Percentiles rank a stretch among this genome's conserved stretches.
Conservation (phyloP, 2,113 vertebrate species). For the Clinocottus analis region DNA sequence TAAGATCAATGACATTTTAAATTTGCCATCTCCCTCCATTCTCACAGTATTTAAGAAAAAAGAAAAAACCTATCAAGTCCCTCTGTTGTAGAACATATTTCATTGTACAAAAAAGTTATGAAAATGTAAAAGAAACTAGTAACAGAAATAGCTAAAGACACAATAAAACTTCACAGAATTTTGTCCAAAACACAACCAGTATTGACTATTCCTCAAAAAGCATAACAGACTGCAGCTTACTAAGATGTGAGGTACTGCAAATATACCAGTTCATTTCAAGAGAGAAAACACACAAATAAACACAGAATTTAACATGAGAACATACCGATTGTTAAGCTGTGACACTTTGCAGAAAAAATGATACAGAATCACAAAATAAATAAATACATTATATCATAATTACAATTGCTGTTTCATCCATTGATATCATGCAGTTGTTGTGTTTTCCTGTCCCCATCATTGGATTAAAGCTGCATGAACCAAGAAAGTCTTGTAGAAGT, state of each 20-base stretch:
- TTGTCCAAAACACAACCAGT: constrained; percentile 59
- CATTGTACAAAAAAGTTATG: constrained; percentile 39
- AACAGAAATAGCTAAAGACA: constrained; percentile 38
- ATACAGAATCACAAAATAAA: constrained; percentile 72
- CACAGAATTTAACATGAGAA: constrained; percentile 30
- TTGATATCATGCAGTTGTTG: constrained; percentile 30
- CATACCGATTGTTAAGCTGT: constrained; percentile 46
- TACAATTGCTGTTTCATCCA: constrained; percentile 12
- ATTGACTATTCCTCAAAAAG: constrained; percentile 61
- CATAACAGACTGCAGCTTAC: constrained; percentile 56
- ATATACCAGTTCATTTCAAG: constrained; percentile 49
- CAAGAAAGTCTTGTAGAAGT: constrained; percentile 6
- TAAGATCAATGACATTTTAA: constrained; percentile 64
- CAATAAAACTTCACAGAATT: constrained; percentile 70
- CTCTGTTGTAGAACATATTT: constrained; percentile 23
- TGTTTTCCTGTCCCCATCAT: neutral
- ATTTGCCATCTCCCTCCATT: constrained; percentile 43
- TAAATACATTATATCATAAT: constrained; percentile 72
- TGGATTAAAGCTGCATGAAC: constrained; percentile 27
- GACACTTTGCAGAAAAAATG: constrained; percentile 36
- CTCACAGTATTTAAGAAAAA: constrained; percentile 72
- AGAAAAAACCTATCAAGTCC: constrained; percentile 19
- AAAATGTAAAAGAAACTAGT: constrained; percentile 37
- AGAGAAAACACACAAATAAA: constrained; percentile 34
- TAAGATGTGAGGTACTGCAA: constrained; percentile 65